phyloP scores from a whole-genome alignment of 2,888 invertebrate species.

The Abrostola tripartita region DNA sequence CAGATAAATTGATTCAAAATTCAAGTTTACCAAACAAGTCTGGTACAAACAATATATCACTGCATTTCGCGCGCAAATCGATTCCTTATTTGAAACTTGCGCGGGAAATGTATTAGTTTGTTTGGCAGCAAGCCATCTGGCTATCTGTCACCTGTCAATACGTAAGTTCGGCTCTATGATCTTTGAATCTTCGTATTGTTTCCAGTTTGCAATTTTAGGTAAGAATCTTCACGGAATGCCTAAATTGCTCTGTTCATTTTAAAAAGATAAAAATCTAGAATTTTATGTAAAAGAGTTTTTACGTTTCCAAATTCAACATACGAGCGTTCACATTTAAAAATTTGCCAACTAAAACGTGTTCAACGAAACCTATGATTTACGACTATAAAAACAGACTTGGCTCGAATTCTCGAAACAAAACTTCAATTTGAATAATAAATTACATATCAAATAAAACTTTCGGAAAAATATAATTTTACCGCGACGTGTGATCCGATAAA shows the following conservation, averaged over 20 bases:
- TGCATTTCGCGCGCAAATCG: conserved; percentile 6
- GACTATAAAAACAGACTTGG: conserved; percentile 6
- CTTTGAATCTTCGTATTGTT: background rate
- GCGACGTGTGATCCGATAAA: conserved; percentile 39
- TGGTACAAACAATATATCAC: background rate
- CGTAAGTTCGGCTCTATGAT: background rate
- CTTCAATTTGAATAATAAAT: conserved; percentile 48
- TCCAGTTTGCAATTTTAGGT: background rate
- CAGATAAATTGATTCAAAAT: no score
- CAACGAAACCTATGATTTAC: conserved; percentile 16
- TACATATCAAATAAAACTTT: conserved; percentile 40
- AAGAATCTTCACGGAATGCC: no score
- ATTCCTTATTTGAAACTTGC: background rate
- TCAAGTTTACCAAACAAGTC: background rate
- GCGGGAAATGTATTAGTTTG: background rate
- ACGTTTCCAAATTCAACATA: conserved; percentile 3
- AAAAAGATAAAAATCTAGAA: no score
- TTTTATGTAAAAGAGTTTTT: no score
- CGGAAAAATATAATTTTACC: conserved; percentile 38
- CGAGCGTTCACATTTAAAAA: conserved; percentile 1
- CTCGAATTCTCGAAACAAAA: conserved; percentile 25
- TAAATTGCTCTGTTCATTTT: no score
- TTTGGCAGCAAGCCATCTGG: conserved; percentile 1
- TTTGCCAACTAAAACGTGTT: conserved; percentile 1
- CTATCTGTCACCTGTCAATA: conserved; percentile 1